Percentiles rank a stretch among this genome's conserved stretches.
These are phyloP conservation scores for Rotaria socialis DNA, from an alignment of 2,888 invertebrate genomes.

Conservation along the genomic window DNA sequence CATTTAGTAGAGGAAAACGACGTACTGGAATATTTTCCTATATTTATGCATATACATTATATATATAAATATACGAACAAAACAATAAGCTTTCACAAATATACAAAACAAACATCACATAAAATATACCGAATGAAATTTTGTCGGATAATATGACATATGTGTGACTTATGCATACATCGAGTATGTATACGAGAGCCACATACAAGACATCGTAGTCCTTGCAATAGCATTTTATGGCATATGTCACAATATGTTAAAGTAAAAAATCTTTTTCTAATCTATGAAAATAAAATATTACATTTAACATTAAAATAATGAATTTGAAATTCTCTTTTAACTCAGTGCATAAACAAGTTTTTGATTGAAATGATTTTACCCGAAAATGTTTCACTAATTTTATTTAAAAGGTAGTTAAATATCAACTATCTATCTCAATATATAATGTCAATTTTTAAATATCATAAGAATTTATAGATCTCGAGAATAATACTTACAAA, in stretches of 20 bases:
- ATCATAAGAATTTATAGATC: background rate
- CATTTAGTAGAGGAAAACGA: background rate
- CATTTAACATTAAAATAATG: background rate
- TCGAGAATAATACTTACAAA: background rate
- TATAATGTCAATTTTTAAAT: background rate
- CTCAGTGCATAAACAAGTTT: no score
- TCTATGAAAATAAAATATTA: background rate
- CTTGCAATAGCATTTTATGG: background rate
- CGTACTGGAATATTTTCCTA: background rate
- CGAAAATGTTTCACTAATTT: no score
- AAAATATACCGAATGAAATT: background rate
- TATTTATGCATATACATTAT: background rate
- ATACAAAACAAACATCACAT: background rate
- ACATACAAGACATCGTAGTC: slow-evolving; percentile 19
- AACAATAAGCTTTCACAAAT: background rate
- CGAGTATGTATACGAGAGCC: background rate
- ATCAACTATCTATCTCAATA: background rate
- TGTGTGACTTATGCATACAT: background rate
- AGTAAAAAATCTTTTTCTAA: slow-evolving; percentile 17
- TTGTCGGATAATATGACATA: background rate
- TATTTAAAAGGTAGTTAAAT: background rate
- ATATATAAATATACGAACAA: background rate
- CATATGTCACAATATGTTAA: background rate
- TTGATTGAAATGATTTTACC: no score
- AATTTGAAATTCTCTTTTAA: no score